phyloP scores from a whole-genome alignment of 2,113 vertebrate species.

The Sus scrofa region DNA sequence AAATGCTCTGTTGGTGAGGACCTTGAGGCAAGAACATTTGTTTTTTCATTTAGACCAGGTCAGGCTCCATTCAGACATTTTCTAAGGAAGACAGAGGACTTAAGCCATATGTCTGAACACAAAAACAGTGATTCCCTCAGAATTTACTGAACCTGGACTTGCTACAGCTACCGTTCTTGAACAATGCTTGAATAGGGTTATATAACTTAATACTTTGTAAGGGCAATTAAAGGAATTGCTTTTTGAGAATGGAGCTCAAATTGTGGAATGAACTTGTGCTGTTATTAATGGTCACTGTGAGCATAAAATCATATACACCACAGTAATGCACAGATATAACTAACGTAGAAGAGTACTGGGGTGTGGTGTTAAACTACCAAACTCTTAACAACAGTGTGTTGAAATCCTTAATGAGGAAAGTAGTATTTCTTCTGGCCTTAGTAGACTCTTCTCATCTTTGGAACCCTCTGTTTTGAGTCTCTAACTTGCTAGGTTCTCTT shows the following conservation, averaged over 20 bases:
- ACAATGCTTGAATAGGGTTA: not conserved
- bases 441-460: not conserved
- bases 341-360: not conserved
- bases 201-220: not conserved
- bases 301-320: not conserved
- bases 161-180: not conserved
- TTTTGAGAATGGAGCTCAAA: not conserved
- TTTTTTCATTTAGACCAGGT: conserved; percentile 1
- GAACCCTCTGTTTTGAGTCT: not conserved
- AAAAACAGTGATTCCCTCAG: not conserved
- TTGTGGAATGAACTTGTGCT: not conserved
- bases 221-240: not conserved
- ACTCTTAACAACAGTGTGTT: not conserved
- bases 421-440: not conserved
- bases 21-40: not conserved
- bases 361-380: not conserved
- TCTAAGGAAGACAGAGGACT: not conserved
- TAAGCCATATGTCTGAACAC: not conserved
- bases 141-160: not conserved
- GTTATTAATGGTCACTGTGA: not conserved
- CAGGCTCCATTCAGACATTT: not conserved
- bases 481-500: not conserved
- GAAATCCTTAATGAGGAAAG: not conserved
- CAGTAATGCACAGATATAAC: not conserved
- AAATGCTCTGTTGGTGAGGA: not conserved